Conservation (phyloP, 2,888 invertebrate species). For the Parnassius orleans region DNA sequence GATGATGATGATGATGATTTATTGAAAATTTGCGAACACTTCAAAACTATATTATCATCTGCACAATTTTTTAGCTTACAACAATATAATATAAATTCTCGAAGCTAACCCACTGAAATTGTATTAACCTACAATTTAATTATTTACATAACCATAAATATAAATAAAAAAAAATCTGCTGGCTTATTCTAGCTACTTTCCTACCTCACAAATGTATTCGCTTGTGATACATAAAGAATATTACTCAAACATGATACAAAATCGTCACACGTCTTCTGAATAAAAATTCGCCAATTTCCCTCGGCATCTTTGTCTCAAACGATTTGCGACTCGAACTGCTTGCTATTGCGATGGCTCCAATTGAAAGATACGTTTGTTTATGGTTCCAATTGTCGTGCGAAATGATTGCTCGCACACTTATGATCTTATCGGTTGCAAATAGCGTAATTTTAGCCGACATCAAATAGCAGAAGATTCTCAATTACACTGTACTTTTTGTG, state of each 20-base stretch:
- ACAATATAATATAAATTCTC: neutral
- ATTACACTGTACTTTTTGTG: neutral
- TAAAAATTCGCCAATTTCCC: slow-evolving; percentile 42
- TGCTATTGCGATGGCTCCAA: slow-evolving; percentile 31
- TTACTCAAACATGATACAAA: slow-evolving; percentile 45
- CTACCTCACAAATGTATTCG: slow-evolving; percentile 40
- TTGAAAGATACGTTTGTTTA: slow-evolving; percentile 28
- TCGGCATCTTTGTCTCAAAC: slow-evolving; percentile 33
- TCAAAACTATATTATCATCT: too few relatives aligned
- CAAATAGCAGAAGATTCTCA: too few relatives aligned
- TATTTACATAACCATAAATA: too few relatives aligned
- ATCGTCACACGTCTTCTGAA: slow-evolving; percentile 45
- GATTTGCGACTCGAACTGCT: slow-evolving; percentile 35
- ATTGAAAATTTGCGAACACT: too few relatives aligned
- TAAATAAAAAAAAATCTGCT: neutral
- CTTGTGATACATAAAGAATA: slow-evolving; percentile 52
- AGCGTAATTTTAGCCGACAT: slow-evolving; percentile 4
- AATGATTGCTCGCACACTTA: slow-evolving; percentile 18
- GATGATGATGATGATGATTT: neutral
- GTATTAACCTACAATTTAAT: too few relatives aligned
- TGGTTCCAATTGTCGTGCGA: slow-evolving; percentile 29
- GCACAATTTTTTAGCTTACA: too few relatives aligned
- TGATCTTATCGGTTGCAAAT: slow-evolving; percentile 16
- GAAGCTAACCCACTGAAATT: neutral
- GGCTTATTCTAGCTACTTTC: slow-evolving; percentile 6